These are phyloP conservation scores for Huso huso DNA, from an alignment of 2,797 vertebrate species.

Conservation along the genomic window DNA sequence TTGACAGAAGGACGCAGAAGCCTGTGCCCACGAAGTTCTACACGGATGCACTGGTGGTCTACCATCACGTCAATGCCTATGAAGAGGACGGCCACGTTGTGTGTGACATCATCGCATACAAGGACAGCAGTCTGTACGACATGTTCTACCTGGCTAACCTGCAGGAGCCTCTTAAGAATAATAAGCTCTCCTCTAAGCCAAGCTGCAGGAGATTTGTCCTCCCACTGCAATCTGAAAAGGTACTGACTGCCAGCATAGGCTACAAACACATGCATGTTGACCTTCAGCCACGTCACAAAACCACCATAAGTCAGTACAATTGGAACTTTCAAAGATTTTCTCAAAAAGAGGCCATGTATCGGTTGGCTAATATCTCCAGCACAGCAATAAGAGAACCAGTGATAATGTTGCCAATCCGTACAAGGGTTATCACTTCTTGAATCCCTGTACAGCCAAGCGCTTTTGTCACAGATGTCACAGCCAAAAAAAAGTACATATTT, in stretches of 20 bases:
- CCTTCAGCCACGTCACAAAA: too few species aligned
- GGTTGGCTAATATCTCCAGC: too few species aligned
- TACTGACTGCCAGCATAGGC: conserved; percentile 31
- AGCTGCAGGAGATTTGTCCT: conserved; percentile 70
- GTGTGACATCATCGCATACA: conserved; percentile 76
- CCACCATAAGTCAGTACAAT: too few species aligned
- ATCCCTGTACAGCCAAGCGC: too few species aligned
- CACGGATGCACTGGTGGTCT: conserved; percentile 69
- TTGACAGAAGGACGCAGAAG: conserved; percentile 77
- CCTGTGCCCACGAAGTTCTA: conserved; percentile 63
- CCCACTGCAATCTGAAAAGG: conserved; percentile 70
- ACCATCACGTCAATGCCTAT: conserved; percentile 87
- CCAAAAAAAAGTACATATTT: too few species aligned
- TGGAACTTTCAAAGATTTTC: too few species aligned
- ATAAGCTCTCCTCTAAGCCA: conserved; percentile 42
- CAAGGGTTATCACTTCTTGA: too few species aligned
- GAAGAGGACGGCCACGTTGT: conserved; percentile 77
- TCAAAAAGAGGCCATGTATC: too few species aligned
- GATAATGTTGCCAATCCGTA: too few species aligned
- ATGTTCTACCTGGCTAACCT: conserved; percentile 83
- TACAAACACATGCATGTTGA: too few species aligned
- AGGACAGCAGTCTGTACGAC: conserved; percentile 74
- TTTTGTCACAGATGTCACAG: too few species aligned
- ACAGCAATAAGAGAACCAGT: too few species aligned
- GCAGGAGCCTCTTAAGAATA: conserved; percentile 24